Evolutionary conservation across 92 coral and sea anemone genomes (phyloP).

Genomic region (Metridium senile): DNA sequence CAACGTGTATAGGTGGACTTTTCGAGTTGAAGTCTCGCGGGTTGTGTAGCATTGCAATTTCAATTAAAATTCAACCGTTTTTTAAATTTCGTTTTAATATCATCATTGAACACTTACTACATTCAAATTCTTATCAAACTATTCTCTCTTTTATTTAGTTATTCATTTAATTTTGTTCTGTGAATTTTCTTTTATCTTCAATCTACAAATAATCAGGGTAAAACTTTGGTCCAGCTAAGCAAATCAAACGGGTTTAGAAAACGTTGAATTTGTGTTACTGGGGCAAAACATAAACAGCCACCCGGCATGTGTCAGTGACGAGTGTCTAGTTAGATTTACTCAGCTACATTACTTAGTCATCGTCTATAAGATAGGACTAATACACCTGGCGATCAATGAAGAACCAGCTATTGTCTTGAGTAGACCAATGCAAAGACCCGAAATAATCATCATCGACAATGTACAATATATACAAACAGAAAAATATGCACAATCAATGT

Average conservation of each 20-base stretch:
- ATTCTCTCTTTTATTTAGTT: too few relatives aligned
- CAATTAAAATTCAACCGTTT: too few relatives aligned
- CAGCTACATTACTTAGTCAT: conserved; percentile 18
- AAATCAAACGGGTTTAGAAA: conserved; percentile 4
- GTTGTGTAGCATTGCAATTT: too few relatives aligned
- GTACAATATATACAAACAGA: conserved; percentile 3
- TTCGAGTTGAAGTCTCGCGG: too few relatives aligned
- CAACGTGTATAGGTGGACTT: too few relatives aligned
- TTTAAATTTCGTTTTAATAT: too few relatives aligned
- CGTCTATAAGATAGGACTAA: conserved; percentile 2
- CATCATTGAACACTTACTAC: too few relatives aligned
- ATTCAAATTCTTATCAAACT: too few relatives aligned
- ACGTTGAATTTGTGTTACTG: conserved; percentile 7
- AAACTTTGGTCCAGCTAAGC: conserved; percentile 21
- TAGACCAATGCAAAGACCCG: conserved; percentile 16
- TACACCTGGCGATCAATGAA: conserved; percentile 27
- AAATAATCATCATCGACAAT: conserved; percentile 13
- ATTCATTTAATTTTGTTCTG: not conserved
- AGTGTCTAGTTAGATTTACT: conserved; percentile 19
- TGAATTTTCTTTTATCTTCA: not conserved
- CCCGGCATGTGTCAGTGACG: conserved; percentile 27
- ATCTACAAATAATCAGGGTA: not conserved
- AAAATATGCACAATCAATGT: not conserved
- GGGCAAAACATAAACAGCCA: conserved; percentile 1
- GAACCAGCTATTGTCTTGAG: conserved; percentile 1